phyloP scores from a whole-genome alignment of 2,113 vertebrate species.

The Cettia cetti region DNA sequence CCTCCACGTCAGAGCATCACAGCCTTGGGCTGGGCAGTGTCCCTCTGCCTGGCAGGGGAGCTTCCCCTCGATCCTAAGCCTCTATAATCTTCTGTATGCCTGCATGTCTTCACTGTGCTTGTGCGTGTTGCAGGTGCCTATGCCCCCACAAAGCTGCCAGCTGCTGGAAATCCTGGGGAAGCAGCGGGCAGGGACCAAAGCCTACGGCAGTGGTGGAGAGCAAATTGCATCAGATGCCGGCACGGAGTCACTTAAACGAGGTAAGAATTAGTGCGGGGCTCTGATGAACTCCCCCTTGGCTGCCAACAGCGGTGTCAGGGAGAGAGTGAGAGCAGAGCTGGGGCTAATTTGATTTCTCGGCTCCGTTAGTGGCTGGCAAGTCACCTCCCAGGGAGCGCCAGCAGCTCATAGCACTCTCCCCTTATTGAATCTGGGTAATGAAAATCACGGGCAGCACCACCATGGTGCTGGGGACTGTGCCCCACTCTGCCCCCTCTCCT shows the following conservation, averaged over 20 bases:
- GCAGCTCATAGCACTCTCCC: slow-evolving; percentile 33
- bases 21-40: not conserved
- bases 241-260: slow-evolving; percentile 72
- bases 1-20: accelerated
- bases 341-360: slow-evolving; percentile 76
- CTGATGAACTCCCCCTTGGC: slow-evolving; percentile 69
- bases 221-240: slow-evolving; percentile 69
- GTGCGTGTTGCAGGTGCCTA: not conserved
- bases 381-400: slow-evolving; percentile 58
- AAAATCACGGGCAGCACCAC: slow-evolving; percentile 38
- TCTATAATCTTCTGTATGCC: accelerated
- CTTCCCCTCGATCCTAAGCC: accelerated
- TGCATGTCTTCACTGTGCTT: not conserved
- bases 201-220: not conserved
- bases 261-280: slow-evolving; percentile 60
- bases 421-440: slow-evolving; percentile 56
- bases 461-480: not conserved
- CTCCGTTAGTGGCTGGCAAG: slow-evolving; percentile 61
- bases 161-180: slow-evolving; percentile 46
- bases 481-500: not conserved
- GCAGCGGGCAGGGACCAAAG: not conserved
- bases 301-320: slow-evolving; percentile 59
- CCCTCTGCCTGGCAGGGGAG: not conserved
- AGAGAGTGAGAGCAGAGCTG: slow-evolving; percentile 60
- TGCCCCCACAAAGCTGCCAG: slow-evolving; percentile 29